Percentiles rank a stretch among this genome's conserved stretches.
Evolutionary conservation across 2,797 vertebrate genomes (phyloP).

Genomic region (Takifugu rubripes): DNA sequence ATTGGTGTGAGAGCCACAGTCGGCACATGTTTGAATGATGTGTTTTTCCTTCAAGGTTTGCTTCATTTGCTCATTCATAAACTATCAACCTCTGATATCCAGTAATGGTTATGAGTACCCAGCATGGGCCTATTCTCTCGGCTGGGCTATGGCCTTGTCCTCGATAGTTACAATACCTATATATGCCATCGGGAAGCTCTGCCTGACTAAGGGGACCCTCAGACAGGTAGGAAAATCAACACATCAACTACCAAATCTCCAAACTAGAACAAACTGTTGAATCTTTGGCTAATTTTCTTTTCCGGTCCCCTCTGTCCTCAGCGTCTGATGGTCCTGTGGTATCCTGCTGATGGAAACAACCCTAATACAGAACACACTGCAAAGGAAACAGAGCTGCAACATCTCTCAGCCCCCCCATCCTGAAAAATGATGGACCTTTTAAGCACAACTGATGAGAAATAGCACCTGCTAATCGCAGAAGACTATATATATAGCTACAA

Average conservation of each 20-base stretch:
- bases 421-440: too few relatives aligned
- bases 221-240: slow-evolving; percentile 20
- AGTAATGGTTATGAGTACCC: slow-evolving; percentile 5
- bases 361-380: background rate
- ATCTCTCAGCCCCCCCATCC: too few relatives aligned
- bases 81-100: slow-evolving; percentile 17
- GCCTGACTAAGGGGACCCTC: slow-evolving; percentile 17
- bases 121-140: slow-evolving; percentile 23
- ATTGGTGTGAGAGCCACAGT: background rate
- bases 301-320: slow-evolving; percentile 1
- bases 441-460: too few relatives aligned
- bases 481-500: too few relatives aligned
- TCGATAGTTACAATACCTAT: slow-evolving; percentile 18
- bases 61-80: slow-evolving; percentile 27
- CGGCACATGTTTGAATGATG: background rate
- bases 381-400: too few relatives aligned
- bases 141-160: slow-evolving; percentile 22
- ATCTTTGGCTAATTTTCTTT: background rate
- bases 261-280: background rate
- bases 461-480: too few relatives aligned
- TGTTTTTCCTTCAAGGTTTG: slow-evolving; percentile 15
- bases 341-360: background rate
- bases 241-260: background rate
- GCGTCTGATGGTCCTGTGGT: slow-evolving; percentile 19
- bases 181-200: slow-evolving; percentile 13